Conservation (phyloP, 2,113 vertebrate genomes). For the Vombatus ursinus region DNA sequence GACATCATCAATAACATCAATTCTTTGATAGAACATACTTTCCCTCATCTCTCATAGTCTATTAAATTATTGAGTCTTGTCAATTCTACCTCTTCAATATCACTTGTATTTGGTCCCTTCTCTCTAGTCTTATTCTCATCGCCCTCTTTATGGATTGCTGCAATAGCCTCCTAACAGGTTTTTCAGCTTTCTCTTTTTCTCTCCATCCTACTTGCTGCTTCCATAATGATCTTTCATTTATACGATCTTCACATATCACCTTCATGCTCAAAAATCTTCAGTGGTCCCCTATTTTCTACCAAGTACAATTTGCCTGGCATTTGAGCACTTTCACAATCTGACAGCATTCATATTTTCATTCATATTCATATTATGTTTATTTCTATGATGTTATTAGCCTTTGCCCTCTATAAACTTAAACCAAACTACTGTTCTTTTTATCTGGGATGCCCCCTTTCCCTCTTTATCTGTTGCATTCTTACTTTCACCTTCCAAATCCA, state of each 20-base stretch:
- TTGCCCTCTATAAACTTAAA: not conserved
- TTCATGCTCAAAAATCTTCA: not conserved
- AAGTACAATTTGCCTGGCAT: not conserved
- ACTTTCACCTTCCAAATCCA: not conserved
- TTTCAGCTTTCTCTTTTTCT: not conserved
- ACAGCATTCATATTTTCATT: not conserved
- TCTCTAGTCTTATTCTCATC: not conserved
- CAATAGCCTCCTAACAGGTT: not conserved
- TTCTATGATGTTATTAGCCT: not conserved
- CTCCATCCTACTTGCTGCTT: not conserved
- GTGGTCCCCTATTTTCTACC: not conserved
- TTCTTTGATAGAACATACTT: too few relatives aligned
- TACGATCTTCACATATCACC: not conserved
- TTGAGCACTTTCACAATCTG: not conserved
- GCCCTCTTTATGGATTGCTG: not conserved
- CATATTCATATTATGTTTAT: too few relatives aligned
- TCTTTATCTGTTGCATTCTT: not conserved
- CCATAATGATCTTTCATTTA: not conserved
- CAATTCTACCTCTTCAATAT: too few relatives aligned
- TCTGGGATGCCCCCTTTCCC: not conserved
- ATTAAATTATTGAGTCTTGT: too few relatives aligned
- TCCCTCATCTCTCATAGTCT: too few relatives aligned
- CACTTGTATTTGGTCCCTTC: too few relatives aligned
- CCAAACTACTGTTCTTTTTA: not conserved
- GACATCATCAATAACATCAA: too few relatives aligned